Conservation (phyloP, 1,140 invertebrate genomes). For the Bombus waltoni region DNA sequence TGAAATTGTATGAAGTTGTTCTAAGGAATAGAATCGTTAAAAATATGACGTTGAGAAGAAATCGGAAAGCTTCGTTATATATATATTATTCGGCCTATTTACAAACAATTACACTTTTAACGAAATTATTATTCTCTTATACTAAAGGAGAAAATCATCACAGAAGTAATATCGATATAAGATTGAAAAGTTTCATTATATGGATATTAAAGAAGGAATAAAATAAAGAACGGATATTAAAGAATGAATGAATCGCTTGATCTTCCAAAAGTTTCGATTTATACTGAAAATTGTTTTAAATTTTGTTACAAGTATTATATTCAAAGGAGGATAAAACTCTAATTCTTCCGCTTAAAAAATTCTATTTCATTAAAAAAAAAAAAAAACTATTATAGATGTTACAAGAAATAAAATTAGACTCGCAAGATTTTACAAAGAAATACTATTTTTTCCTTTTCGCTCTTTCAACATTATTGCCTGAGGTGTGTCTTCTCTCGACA, state of each 20-base stretch:
- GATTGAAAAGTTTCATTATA: background rate
- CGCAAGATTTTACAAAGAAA: too few relatives aligned
- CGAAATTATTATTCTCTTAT: background rate
- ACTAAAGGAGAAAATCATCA: background rate
- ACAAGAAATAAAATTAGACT: background rate
- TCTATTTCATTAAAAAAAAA: background rate
- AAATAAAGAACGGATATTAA: too few relatives aligned
- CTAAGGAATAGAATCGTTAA: background rate
- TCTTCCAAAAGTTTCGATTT: too few relatives aligned
- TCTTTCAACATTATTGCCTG: background rate
- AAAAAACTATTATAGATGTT: background rate
- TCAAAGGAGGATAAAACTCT: too few relatives aligned
- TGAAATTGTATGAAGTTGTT: background rate
- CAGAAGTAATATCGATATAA: background rate
- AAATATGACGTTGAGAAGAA: background rate
- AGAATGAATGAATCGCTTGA: background rate
- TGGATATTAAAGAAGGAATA: background rate
- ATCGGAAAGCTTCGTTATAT: background rate
- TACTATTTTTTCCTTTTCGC: background rate
- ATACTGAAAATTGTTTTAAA: too few relatives aligned
- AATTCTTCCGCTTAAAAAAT: background rate
- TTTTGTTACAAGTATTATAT: too few relatives aligned
- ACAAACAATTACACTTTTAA: too few relatives aligned
- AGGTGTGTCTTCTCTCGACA: background rate
- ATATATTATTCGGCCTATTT: too few relatives aligned